Evolutionary conservation across 2,113 vertebrate species (phyloP).

Genomic region (Sapayoa aenigma): DNA sequence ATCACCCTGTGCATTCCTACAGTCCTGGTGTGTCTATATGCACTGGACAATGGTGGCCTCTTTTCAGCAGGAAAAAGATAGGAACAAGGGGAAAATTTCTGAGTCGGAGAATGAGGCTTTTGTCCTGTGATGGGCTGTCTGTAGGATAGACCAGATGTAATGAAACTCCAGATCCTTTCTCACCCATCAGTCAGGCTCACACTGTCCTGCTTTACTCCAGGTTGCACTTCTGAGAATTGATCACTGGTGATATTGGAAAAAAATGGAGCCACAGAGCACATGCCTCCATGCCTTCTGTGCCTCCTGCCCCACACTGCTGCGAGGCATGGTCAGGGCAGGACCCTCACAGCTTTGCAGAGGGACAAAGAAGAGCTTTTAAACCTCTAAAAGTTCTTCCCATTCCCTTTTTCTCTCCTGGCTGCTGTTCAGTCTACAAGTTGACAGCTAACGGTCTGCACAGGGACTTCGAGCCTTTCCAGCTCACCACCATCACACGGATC

Average conservation of each 20-base stretch:
- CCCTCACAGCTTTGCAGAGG: not conserved
- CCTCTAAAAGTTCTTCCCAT: not conserved
- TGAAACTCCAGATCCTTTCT: not conserved
- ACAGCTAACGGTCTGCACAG: not conserved
- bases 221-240: not conserved
- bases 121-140: not conserved
- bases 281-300: not conserved
- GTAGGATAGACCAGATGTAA: too few species aligned
- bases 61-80: not conserved
- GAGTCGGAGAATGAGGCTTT: not conserved
- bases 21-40: not conserved
- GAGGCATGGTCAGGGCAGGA: not conserved
- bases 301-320: not conserved
- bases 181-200: not conserved
- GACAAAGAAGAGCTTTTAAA: not conserved
- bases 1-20: not conserved
- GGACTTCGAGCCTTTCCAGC: not conserved
- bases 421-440: not conserved
- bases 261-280: rapidly evolving
- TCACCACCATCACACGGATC: not conserved
- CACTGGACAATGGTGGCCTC: not conserved
- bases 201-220: not conserved
- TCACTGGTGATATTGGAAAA: not conserved
- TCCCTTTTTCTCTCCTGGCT: not conserved
- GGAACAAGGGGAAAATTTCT: not conserved